phyloP scores from a whole-genome alignment of 2,797 vertebrate species.

The Sebastes variabilis region DNA sequence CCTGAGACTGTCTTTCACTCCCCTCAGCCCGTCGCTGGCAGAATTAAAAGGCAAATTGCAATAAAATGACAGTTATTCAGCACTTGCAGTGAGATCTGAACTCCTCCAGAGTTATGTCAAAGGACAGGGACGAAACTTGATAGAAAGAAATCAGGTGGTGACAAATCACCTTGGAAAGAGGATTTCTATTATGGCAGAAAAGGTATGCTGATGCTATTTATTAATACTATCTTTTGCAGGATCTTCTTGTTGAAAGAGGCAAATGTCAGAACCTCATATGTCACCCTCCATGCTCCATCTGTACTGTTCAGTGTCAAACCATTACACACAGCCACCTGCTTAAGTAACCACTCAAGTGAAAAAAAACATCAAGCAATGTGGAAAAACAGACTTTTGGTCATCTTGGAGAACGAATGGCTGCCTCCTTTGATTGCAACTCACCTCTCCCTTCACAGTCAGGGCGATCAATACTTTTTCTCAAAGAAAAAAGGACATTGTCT shows the following conservation, averaged over 20 bases:
- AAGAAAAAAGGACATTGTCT: background rate
- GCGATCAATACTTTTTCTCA: constrained; percentile 18
- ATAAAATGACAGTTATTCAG: constrained; percentile 54
- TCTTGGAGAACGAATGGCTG: background rate
- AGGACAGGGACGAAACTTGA: background rate
- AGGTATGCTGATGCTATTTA: background rate
- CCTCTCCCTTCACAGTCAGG: background rate
- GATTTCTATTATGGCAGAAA: background rate
- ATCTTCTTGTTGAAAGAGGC: background rate
- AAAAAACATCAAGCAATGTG: background rate
- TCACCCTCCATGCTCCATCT: background rate
- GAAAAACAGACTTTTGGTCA: background rate
- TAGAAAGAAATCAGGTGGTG: background rate
- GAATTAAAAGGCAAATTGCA: constrained; percentile 47
- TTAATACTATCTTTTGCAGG: background rate
- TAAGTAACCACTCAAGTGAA: background rate
- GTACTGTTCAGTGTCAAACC: background rate
- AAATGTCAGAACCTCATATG: background rate
- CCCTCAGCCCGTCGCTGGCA: background rate
- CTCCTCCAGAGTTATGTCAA: constrained; percentile 1
- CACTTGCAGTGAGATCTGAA: constrained; percentile 14
- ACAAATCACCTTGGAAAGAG: background rate
- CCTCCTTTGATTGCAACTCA: constrained; percentile 10
- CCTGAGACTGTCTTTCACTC: constrained; percentile 19
- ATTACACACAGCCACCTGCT: constrained; percentile 9